Evolutionary conservation across 2,888 invertebrate genomes (phyloP).

Genomic region (Apomyelois bistriatella): DNA sequence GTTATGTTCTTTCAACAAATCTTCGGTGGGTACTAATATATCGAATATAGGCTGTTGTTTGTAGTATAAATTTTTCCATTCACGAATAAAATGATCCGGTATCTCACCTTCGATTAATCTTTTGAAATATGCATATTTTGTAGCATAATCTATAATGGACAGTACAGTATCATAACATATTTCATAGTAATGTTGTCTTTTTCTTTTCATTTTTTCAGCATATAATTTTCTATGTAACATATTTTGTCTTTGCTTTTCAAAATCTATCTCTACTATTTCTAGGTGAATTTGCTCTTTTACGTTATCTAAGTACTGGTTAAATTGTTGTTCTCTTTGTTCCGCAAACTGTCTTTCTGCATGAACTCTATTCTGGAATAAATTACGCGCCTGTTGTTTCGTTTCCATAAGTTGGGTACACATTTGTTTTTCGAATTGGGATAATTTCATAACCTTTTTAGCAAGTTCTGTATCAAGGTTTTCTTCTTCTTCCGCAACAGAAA

Average conservation of each 20-base stretch:
- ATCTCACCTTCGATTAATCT: slow-evolving; percentile 59
- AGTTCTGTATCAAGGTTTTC: slow-evolving; percentile 69
- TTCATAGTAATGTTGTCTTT: slow-evolving; percentile 64
- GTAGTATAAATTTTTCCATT: slow-evolving; percentile 80
- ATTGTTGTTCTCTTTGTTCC: slow-evolving; percentile 70
- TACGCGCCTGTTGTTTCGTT: slow-evolving; percentile 79
- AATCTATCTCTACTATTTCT: slow-evolving; percentile 69
- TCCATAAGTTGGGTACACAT: slow-evolving; percentile 82
- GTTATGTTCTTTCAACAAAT: slow-evolving; percentile 46
- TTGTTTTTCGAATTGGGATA: slow-evolving; percentile 83
- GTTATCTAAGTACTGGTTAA: slow-evolving; percentile 65
- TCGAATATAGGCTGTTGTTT: slow-evolving; percentile 78
- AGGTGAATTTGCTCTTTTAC: slow-evolving; percentile 66
- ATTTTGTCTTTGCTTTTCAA: slow-evolving; percentile 71
- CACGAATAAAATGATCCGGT: slow-evolving; percentile 67
- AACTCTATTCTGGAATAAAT: slow-evolving; percentile 74
- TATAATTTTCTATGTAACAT: slow-evolving; percentile 77
- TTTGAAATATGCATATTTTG: slow-evolving; percentile 73
- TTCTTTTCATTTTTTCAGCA: slow-evolving; percentile 72
- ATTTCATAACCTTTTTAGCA: slow-evolving; percentile 78
- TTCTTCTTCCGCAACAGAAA: slow-evolving; percentile 74
- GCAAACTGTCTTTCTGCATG: slow-evolving; percentile 71
- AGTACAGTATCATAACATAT: slow-evolving; percentile 75
- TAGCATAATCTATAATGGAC: slow-evolving; percentile 78
- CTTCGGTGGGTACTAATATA: slow-evolving; percentile 60